phyloP scores from a whole-genome alignment of 2,113 vertebrate genomes.

The Nothocercus nigrocapillus region DNA sequence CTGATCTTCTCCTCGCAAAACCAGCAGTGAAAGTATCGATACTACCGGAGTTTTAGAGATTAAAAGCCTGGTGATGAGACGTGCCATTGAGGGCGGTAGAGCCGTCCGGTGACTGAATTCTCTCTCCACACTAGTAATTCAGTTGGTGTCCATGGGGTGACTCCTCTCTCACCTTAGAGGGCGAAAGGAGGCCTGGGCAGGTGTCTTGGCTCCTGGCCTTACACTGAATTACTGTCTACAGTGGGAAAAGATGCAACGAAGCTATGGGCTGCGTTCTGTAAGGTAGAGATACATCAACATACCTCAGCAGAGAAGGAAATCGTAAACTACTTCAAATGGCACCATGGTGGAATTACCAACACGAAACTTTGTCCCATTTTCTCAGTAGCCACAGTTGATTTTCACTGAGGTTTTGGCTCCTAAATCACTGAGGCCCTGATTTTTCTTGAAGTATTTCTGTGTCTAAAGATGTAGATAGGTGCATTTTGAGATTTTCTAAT shows the following conservation, averaged over 20 bases:
- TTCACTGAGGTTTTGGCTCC: background rate
- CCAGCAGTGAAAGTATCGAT: background rate
- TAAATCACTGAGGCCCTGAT: background rate
- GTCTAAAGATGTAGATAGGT: background rate
- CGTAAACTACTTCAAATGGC: background rate
- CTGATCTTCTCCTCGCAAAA: slow-evolving; percentile 34
- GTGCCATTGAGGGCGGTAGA: background rate
- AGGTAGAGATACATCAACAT: background rate
- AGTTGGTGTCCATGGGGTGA: background rate
- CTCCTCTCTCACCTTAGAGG: background rate
- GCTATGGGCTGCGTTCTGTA: slow-evolving; percentile 39
- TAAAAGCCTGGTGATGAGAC: background rate
- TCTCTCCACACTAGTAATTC: background rate
- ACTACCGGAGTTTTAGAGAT: background rate
- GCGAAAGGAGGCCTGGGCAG: background rate
- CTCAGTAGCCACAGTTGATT: background rate
- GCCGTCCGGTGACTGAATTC: background rate
- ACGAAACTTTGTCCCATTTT: background rate
- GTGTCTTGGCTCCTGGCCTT: background rate
- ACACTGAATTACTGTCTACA: background rate
- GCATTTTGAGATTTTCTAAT: background rate
- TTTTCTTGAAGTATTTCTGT: background rate
- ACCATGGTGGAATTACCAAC: background rate
- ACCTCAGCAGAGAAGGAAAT: background rate
- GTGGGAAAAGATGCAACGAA: slow-evolving; percentile 2